phyloP scores from a whole-genome alignment of 1,140 invertebrate species.

The Spodoptera litura region DNA sequence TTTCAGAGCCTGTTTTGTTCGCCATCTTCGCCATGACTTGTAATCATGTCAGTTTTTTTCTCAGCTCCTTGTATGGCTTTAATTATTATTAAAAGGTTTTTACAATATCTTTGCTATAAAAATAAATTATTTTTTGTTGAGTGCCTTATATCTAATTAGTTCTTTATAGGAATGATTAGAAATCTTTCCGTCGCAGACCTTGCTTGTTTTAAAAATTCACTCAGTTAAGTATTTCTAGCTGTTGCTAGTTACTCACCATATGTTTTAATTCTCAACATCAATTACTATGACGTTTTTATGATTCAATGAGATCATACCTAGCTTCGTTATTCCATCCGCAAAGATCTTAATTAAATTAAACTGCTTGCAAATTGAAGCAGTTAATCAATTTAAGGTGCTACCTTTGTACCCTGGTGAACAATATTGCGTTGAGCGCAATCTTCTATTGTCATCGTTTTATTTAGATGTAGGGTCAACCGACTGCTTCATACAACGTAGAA shows the following conservation, averaged over 20 bases:
- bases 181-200: too few species aligned
- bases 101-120: too few species aligned
- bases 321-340: constrained; percentile 35
- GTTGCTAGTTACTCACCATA: not conserved
- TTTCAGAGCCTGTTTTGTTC: constrained; percentile 37
- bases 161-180: too few species aligned
- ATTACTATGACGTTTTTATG: constrained; percentile 18
- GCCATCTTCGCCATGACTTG: constrained; percentile 12
- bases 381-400: constrained; percentile 34
- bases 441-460: not conserved
- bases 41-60: not conserved
- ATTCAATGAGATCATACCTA: constrained; percentile 41
- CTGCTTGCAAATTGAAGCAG: constrained; percentile 48
- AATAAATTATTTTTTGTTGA: too few species aligned
- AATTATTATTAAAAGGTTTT: not conserved
- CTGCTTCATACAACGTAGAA: not conserved
- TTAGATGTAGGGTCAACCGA: not conserved
- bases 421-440: not conserved
- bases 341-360: constrained; percentile 48
- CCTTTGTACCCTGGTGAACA: constrained; percentile 12
- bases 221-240: not conserved
- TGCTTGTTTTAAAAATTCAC: not conserved
- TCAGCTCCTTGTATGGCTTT: not conserved
- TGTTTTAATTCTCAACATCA: constrained; percentile 20
- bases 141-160: too few species aligned